Evolutionary conservation across 2,888 invertebrate species (phyloP).

Genomic region (Lasiommata megera): DNA sequence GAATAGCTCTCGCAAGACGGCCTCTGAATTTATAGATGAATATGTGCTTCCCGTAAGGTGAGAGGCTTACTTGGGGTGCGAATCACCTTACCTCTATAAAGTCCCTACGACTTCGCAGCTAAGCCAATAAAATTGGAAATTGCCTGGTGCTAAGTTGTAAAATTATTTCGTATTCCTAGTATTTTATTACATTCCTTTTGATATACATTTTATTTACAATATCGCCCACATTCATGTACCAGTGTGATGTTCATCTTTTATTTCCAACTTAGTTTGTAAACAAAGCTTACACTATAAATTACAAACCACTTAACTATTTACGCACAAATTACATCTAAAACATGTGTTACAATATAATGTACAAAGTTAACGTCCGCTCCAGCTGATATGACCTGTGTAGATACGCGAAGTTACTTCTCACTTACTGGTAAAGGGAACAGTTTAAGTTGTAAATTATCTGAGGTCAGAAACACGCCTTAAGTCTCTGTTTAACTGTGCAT

Average conservation of each 20-base stretch:
- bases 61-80: conserved; percentile 45
- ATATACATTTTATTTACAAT: background rate
- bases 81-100: conserved; percentile 45
- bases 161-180: conserved; percentile 32
- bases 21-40: conserved; percentile 79
- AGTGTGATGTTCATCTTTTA: background rate
- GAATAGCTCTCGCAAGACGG: conserved; percentile 79
- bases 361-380: conserved; percentile 59
- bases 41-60: conserved; percentile 64
- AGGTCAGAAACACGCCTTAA: conserved; percentile 60
- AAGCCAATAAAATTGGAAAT: conserved; percentile 43
- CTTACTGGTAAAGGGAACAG: conserved; percentile 61
- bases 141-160: conserved; percentile 34
- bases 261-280: background rate
- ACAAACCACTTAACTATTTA: conserved; percentile 48
- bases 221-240: background rate
- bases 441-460: conserved; percentile 69
- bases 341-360: conserved; percentile 52
- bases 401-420: conserved; percentile 50
- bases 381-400: conserved; percentile 60
- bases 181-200: conserved; percentile 22
- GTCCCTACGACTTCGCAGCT: conserved; percentile 39
- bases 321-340: conserved; percentile 56
- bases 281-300: background rate
- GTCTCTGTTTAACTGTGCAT: conserved; percentile 53